Base-by-base conservation (phyloP, 2,888 invertebrate species). In the Phortica magna region DNA sequence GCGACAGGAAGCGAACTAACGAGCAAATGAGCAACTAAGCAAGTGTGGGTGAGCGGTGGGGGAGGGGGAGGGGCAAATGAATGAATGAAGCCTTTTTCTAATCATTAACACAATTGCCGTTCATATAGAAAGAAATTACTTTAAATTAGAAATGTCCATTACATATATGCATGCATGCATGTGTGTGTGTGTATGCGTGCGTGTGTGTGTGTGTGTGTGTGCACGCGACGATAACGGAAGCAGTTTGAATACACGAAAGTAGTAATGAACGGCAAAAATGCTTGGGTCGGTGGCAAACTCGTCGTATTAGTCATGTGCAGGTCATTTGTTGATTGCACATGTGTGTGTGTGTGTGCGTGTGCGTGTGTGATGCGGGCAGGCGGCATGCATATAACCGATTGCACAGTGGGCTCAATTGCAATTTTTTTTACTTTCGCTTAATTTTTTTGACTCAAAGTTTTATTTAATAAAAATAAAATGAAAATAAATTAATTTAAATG, bases 91-190 rank as follows among this genome's bases (percentile, higher is more conserved):
- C 82, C 80, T 87, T 61, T 87, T 87, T 89, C 88, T 89, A 90
- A 89, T 90, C 89, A 90, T 90, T 90, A 89, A 88, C 89, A 89
- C 84, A 84, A 88, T 84, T 84, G 83, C 82, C 81, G 80, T 80
- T 82, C 80, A 83, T 86, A 84, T 84, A 82, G 81, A 72, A 79
- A 79, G 82, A 83, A 87, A 87, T 85, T 82, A 83, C 83, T 84
- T 87, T 84, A 89, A 90, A 90, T 90, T 90, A 88, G 88, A 90
- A 90, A 89, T 88, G 89, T 89, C 90, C 89, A 88, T 89, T 85
- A 85, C 88, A 89, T 84, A 85, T 85, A 84, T 31, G 0, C 31
- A 31, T 31, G 31, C 31, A 31, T 31, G 31, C 31, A 31, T 43
- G 43, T 43, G 43, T 43, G 43, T 43, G 43, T 43, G 6, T 43